These are phyloP conservation scores for Limanda limanda DNA, from an alignment of 2,113 vertebrate genomes.

Conservation along the genomic window DNA sequence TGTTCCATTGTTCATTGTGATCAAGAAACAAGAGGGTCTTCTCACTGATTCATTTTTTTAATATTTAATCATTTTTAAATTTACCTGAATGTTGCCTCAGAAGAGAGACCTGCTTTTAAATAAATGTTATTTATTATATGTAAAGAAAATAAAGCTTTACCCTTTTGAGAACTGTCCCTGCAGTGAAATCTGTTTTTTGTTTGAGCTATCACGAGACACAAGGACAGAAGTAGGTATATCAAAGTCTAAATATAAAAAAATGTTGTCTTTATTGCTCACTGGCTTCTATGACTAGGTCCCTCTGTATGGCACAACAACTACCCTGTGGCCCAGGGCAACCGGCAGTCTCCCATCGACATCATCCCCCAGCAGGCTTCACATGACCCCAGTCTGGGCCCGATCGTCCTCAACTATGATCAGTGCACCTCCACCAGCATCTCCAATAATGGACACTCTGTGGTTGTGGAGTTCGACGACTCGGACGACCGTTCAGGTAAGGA, in stretches of 20 bases:
- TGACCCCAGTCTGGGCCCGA: conserved; percentile 84
- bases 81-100: not conserved
- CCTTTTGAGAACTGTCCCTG: too few species aligned
- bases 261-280: not conserved
- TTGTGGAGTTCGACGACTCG: conserved; percentile 92
- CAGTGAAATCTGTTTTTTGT: too few species aligned
- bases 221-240: too few species aligned
- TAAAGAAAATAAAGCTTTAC: not conserved
- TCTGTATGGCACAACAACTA: conserved; percentile 90
- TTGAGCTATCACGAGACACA: too few species aligned
- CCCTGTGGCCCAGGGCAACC: conserved; percentile 89
- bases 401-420: conserved; percentile 87
- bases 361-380: conserved; percentile 85
- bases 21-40: not conserved
- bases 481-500: conserved; percentile 90
- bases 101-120: not conserved
- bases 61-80: not conserved
- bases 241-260: not conserved
- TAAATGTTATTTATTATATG: not conserved
- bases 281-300: conserved; percentile 82
- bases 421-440: conserved; percentile 89
- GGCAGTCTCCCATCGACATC: conserved; percentile 96
- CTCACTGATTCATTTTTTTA: not conserved
- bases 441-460: conserved; percentile 95
- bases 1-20: not conserved